Percentiles rank a stretch among this genome's conserved stretches.
Conservation (phyloP, 1,140 invertebrate genomes). For the Cotesia glomerata region DNA sequence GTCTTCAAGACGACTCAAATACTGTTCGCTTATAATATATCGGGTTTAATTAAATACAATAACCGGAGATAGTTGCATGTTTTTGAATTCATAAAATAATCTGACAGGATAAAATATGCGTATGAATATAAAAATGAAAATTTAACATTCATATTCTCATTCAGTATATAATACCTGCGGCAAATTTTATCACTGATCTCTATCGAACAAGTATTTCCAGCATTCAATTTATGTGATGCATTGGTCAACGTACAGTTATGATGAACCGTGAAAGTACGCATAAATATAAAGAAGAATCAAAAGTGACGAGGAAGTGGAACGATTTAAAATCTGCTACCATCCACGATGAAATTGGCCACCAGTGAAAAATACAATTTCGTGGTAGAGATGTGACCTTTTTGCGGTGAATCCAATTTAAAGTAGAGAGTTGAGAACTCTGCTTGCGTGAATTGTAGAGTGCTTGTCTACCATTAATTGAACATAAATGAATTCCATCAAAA, state of each 20-base stretch:
- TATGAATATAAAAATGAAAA: conserved; percentile 28
- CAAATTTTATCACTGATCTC: conserved; percentile 25
- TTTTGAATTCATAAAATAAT: neutral
- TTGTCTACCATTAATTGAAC: conserved; percentile 36
- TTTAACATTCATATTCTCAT: conserved; percentile 22
- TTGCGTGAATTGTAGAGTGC: conserved; percentile 30
- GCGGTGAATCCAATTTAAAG: conserved; percentile 52
- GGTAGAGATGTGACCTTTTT: conserved; percentile 27
- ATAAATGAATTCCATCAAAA: conserved; percentile 42
- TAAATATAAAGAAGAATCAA: neutral
- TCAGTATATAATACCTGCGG: conserved; percentile 13
- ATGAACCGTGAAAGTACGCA: conserved; percentile 1
- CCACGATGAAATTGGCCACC: conserved; percentile 43
- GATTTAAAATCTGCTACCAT: conserved; percentile 48
- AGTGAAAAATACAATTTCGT: conserved; percentile 53
- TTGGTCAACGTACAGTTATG: neutral
- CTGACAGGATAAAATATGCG: no score
- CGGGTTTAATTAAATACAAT: neutral
- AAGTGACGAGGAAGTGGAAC: conserved; percentile 32
- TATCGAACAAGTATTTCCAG: conserved; percentile 39
- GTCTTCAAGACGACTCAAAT: neutral
- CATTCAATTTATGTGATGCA: conserved; percentile 44
- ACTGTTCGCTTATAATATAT: neutral
- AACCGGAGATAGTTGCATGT: neutral
- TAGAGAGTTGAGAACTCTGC: conserved; percentile 26